Conservation (phyloP, 2,113 vertebrate species). For the Otolemur garnettii region DNA sequence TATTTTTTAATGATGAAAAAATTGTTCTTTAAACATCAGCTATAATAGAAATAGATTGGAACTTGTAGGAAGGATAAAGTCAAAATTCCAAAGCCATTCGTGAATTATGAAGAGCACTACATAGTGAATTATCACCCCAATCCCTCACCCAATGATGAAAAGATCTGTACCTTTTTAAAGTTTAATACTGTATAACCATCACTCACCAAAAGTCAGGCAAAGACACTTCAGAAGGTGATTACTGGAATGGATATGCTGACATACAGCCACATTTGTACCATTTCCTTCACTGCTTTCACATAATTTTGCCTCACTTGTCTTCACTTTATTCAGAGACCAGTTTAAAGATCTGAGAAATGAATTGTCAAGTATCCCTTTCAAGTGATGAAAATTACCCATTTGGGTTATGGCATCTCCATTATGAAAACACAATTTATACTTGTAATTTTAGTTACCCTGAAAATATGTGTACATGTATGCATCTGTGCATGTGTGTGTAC, state of each 20-base stretch:
- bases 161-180: conserved; percentile 69
- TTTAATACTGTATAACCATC: conserved; percentile 59
- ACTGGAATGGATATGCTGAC: conserved; percentile 55
- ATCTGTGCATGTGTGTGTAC: not conserved
- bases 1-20: conserved; percentile 41
- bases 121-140: conserved; percentile 82
- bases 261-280: not conserved
- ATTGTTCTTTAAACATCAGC: conserved; percentile 60
- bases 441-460: not conserved
- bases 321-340: not conserved
- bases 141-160: conserved; percentile 70
- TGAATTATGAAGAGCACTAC: conserved; percentile 85
- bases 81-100: conserved; percentile 83
- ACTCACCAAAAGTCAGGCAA: conserved; percentile 65
- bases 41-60: conserved; percentile 72
- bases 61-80: conserved; percentile 55
- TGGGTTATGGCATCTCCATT: not conserved
- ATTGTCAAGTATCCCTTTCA: conserved; percentile 42
- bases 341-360: conserved; percentile 46
- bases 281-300: not conserved
- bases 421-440: not conserved
- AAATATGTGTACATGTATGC: not conserved
- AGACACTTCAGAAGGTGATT: not conserved
- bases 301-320: not conserved
- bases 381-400: not conserved